Percentiles rank a stretch among this genome's conserved stretches.
phyloP scores from a whole-genome alignment of 2,113 vertebrate species.

The Prionailurus viverrinus region DNA sequence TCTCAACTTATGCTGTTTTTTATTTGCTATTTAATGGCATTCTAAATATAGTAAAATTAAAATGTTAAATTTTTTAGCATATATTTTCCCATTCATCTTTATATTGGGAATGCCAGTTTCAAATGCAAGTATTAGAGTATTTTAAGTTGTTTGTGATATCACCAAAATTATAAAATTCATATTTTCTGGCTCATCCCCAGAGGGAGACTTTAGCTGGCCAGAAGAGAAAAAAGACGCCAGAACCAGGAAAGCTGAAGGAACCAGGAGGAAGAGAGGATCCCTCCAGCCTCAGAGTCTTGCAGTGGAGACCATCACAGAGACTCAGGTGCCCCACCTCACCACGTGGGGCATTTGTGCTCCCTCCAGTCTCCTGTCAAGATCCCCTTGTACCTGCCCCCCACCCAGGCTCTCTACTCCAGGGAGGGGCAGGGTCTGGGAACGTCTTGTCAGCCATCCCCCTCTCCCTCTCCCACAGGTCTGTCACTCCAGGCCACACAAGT shows the following conservation, averaged over 20 bases:
- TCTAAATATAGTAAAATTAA: not conserved
- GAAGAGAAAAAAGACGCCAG: not conserved
- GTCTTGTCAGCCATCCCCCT: not conserved
- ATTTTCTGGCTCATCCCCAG: not conserved
- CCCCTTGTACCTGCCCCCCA: not conserved
- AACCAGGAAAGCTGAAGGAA: not conserved
- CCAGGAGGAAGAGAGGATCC: not conserved
- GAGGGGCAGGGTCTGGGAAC: not conserved
- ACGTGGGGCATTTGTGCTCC: rapidly evolving
- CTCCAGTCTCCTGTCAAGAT: not conserved
- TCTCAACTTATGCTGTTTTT: not conserved
- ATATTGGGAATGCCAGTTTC: not conserved
- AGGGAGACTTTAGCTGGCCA: not conserved
- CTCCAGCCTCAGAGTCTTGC: not conserved
- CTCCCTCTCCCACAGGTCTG: not conserved
- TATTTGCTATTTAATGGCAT: not conserved
- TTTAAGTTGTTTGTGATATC: not conserved
- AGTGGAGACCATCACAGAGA: not conserved
- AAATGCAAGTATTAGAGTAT: not conserved
- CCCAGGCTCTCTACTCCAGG: not conserved
- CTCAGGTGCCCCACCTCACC: rapidly evolving
- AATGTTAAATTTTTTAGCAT: constrained; percentile 4
- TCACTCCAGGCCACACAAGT: not conserved
- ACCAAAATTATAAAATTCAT: not conserved
- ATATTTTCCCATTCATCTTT: not conserved